These are phyloP conservation scores for Aphelenchoides besseyi DNA, from an alignment of 1,140 invertebrate genomes.

Conservation along the genomic window DNA sequence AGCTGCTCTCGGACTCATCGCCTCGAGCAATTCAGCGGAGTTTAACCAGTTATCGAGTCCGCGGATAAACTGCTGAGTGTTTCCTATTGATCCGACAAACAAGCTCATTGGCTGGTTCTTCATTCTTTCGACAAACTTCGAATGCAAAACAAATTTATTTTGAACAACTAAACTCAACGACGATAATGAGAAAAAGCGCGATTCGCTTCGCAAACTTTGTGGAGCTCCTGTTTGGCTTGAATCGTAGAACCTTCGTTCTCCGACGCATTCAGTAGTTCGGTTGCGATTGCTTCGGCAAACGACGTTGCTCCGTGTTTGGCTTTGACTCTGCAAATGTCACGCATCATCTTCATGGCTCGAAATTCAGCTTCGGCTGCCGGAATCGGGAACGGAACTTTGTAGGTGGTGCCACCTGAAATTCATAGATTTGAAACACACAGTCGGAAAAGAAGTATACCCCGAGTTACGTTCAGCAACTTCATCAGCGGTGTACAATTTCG, in stretches of 20 bases:
- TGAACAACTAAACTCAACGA: slow-evolving; percentile 32
- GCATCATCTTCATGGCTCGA: slow-evolving; percentile 60
- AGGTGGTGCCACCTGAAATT: slow-evolving; percentile 52
- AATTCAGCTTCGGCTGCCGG: slow-evolving; percentile 55
- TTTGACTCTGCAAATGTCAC: slow-evolving; percentile 51
- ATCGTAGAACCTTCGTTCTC: slow-evolving; percentile 64
- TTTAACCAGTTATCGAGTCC: too few species aligned
- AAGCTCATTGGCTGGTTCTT: too few species aligned
- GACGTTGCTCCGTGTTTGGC: slow-evolving; percentile 36
- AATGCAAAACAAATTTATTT: slow-evolving; percentile 19
- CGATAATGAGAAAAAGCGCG: slow-evolving; percentile 65
- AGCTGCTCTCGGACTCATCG: too few species aligned
- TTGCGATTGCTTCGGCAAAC: slow-evolving; percentile 49
- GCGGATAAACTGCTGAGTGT: too few species aligned
- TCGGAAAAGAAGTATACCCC: slow-evolving; percentile 32
- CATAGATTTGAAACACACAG: slow-evolving; percentile 13
- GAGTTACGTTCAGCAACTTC: slow-evolving; percentile 52
- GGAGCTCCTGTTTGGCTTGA: slow-evolving; percentile 65
- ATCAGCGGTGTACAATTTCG: slow-evolving; percentile 59
- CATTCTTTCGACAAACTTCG: too few species aligned
- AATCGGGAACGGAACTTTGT: slow-evolving; percentile 58
- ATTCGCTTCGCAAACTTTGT: slow-evolving; percentile 66
- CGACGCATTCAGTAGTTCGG: slow-evolving; percentile 51
- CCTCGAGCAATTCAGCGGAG: too few species aligned
- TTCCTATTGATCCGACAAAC: too few species aligned